A percentile compares a stretch with the other conserved stretches of the same genome.
phyloP scores from a whole-genome alignment of 2,888 invertebrate species.

The Tryphoninae sp. region DNA sequence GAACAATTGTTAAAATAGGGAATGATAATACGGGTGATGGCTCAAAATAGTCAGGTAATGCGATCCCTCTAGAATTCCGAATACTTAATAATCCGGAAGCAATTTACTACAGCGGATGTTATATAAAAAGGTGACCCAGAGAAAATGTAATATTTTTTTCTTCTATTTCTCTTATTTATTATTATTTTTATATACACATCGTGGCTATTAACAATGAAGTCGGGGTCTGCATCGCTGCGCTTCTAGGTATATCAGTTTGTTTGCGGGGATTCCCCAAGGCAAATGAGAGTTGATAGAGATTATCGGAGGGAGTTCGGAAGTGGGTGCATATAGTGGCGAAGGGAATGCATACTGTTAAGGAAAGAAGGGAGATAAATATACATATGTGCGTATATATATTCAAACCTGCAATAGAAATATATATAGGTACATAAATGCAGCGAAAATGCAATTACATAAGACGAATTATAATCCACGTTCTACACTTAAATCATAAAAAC shows the following conservation, averaged over 20 bases:
- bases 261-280: conserved; percentile 73
- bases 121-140: background rate
- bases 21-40: too few relatives aligned
- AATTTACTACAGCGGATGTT: background rate
- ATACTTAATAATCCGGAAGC: background rate
- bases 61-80: background rate
- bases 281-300: conserved; percentile 72
- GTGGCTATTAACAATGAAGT: conserved; percentile 44
- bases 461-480: conserved; percentile 76
- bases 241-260: conserved; percentile 65
- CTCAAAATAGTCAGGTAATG: too few relatives aligned
- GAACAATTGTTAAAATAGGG: too few relatives aligned
- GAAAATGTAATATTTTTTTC: background rate
- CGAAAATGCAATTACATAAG: conserved; percentile 26
- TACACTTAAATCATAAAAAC: conserved; percentile 78
- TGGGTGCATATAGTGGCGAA: conserved; percentile 25
- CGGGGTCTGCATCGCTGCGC: conserved; percentile 20
- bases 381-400: conserved; percentile 6
- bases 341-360: conserved; percentile 39
- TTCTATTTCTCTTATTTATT: conserved; percentile 2
- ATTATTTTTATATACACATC: conserved; percentile 27
- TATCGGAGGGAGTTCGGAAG: conserved; percentile 55
- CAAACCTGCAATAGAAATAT: conserved; percentile 21
- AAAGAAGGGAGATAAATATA: conserved; percentile 16
- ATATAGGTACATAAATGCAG: background rate